Percentiles rank a stretch among this genome's conserved stretches.
Conservation (phyloP, 2,888 invertebrate species). For the Euproctis similis region DNA sequence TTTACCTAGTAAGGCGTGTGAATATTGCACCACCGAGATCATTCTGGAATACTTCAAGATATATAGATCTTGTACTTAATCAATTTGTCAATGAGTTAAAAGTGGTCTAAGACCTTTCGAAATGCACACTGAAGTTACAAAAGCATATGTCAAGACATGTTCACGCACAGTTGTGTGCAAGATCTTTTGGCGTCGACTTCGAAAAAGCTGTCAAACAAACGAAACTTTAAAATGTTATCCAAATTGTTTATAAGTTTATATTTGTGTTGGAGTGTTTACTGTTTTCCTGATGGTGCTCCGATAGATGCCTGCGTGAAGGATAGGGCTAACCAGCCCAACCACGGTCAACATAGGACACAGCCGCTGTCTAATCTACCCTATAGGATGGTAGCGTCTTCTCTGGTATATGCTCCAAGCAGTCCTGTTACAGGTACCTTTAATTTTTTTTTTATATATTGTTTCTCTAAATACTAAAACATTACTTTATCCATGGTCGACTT, state of each 20-base stretch:
- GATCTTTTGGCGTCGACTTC: slow-evolving; percentile 31
- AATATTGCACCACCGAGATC: no score
- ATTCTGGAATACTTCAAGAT: no score
- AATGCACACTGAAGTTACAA: slow-evolving; percentile 69
- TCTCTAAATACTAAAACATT: no score
- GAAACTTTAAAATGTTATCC: slow-evolving; percentile 34
- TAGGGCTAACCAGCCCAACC: slow-evolving; percentile 84
- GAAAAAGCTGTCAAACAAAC: slow-evolving; percentile 4
- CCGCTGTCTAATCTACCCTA: slow-evolving; percentile 79
- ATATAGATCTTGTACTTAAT: no score
- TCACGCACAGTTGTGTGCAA: slow-evolving; percentile 47
- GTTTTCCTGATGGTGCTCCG: slow-evolving; percentile 88
- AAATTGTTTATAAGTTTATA: slow-evolving; percentile 43
- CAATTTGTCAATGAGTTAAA: slow-evolving; percentile 49
- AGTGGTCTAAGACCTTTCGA: slow-evolving; percentile 62
- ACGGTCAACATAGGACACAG: slow-evolving; percentile 83
- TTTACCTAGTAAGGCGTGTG: no score
- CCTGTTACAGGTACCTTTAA: slow-evolving; percentile 79
- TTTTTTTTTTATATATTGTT: not conserved
- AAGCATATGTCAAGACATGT: slow-evolving; percentile 49
- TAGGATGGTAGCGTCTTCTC: slow-evolving; percentile 79
- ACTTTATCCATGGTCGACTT: no score
- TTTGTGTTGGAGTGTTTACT: slow-evolving; percentile 51
- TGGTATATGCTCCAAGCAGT: slow-evolving; percentile 80
- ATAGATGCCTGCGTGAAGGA: slow-evolving; percentile 87